Conservation (phyloP, 2,113 vertebrate genomes). For the Dasyurus viverrinus region DNA sequence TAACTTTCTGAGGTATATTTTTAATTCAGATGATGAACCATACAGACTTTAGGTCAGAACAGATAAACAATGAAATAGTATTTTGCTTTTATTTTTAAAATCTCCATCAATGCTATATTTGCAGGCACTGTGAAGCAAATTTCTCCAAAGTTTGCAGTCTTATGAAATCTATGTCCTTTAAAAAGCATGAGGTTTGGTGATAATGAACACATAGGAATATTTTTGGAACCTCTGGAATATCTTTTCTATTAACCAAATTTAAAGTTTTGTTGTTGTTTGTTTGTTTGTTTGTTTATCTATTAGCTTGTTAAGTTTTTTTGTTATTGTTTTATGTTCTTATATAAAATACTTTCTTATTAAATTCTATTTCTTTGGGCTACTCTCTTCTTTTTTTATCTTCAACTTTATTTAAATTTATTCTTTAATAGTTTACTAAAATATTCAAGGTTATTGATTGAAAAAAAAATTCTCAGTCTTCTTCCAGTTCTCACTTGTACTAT, state of each 20-base stretch:
- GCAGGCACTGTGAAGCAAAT: too few relatives aligned
- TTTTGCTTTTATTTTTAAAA: background rate
- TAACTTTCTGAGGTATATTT: background rate
- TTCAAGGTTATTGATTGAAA: background rate
- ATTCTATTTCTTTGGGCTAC: background rate
- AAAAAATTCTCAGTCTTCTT: background rate
- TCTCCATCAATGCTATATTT: background rate
- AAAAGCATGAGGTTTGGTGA: background rate
- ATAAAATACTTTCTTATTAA: background rate
- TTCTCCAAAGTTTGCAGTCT: background rate
- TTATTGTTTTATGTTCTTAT: background rate
- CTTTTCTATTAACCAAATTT: background rate
- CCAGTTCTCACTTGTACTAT: background rate
- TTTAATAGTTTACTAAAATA: background rate
- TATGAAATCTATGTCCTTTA: background rate
- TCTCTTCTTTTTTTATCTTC: background rate
- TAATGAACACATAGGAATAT: background rate
- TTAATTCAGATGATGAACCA: background rate
- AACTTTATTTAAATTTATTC: background rate
- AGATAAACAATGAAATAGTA: background rate
- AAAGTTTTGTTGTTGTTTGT: background rate
- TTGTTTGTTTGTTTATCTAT: background rate
- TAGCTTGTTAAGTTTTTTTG: background rate
- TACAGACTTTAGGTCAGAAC: rapidly evolving
- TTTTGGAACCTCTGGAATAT: background rate